Evolutionary conservation across 2,888 invertebrate species (phyloP).

Genomic region (Polydesmus complanatus): DNA sequence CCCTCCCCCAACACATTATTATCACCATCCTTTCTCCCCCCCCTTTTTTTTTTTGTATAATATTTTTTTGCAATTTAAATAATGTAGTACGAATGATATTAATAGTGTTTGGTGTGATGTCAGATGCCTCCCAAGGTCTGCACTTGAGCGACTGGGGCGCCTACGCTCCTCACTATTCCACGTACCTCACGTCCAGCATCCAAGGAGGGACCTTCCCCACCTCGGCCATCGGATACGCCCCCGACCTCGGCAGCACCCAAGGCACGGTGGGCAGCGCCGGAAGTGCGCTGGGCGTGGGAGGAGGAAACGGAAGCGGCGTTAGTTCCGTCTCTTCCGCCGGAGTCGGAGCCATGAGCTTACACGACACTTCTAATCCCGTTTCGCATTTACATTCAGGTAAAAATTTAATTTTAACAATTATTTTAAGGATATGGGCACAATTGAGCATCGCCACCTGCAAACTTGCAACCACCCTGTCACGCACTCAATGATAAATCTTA

Average conservation of each 20-base stretch:
- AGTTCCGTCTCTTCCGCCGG: background rate
- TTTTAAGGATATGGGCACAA: no score
- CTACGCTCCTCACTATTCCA: slow-evolving; percentile 20
- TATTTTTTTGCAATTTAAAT: background rate
- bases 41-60: background rate
- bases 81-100: background rate
- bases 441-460: no score
- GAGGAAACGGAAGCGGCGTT: background rate
- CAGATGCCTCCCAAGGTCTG: slow-evolving; percentile 21
- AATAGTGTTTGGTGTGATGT: background rate
- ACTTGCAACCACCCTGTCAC: no score
- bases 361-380: background rate
- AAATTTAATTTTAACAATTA: no score
- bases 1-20: background rate
- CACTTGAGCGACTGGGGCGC: slow-evolving; percentile 21
- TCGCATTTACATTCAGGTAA: slow-evolving; percentile 11
- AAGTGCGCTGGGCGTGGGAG: slow-evolving; percentile 3
- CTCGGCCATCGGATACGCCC: slow-evolving; percentile 14
- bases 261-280: slow-evolving; percentile 5
- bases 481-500: no score
- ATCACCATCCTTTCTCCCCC: background rate
- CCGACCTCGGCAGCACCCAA: slow-evolving; percentile 14
- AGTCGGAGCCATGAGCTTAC: background rate
- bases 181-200: slow-evolving; percentile 19
- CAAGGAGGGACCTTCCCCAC: slow-evolving; percentile 19